Evolutionary conservation across 2,888 invertebrate genomes (phyloP).

Genomic region (Tyria jacobaeae): DNA sequence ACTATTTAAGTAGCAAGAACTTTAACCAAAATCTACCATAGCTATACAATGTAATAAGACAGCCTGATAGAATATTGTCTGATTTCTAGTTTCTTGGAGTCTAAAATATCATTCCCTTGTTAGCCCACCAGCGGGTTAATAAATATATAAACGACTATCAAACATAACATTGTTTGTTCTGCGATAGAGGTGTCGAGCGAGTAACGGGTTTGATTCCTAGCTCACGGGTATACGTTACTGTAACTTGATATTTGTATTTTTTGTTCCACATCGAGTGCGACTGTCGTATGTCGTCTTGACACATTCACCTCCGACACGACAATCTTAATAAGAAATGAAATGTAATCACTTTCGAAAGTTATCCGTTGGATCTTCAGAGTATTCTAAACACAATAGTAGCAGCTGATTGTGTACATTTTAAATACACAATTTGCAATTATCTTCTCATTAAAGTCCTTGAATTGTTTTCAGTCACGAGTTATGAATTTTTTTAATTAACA

Average conservation of each 20-base stretch:
- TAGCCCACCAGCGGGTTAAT: neutral
- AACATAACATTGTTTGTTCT: constrained; percentile 29
- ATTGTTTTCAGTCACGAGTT: no score
- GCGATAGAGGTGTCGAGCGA: constrained; percentile 29
- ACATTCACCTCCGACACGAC: neutral
- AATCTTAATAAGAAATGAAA: constrained; percentile 1
- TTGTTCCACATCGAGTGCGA: constrained; percentile 40
- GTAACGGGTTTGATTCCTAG: constrained; percentile 54
- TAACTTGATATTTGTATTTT: constrained; percentile 49
- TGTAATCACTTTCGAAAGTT: neutral
- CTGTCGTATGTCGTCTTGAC: constrained; percentile 13
- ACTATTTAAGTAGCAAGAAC: no score
- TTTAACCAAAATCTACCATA: no score
- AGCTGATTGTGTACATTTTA: no score
- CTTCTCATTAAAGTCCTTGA: no score
- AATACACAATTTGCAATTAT: no score
- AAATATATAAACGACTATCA: neutral
- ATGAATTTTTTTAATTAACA: no score
- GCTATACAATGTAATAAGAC: no score
- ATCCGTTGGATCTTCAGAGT: neutral
- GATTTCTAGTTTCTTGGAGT: neutral
- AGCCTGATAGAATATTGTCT: no score
- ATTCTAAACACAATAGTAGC: neutral
- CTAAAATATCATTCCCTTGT: neutral
- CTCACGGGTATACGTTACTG: constrained; percentile 58